Conservation (phyloP, 2,113 vertebrate genomes). For the Aplodontia rufa region DNA sequence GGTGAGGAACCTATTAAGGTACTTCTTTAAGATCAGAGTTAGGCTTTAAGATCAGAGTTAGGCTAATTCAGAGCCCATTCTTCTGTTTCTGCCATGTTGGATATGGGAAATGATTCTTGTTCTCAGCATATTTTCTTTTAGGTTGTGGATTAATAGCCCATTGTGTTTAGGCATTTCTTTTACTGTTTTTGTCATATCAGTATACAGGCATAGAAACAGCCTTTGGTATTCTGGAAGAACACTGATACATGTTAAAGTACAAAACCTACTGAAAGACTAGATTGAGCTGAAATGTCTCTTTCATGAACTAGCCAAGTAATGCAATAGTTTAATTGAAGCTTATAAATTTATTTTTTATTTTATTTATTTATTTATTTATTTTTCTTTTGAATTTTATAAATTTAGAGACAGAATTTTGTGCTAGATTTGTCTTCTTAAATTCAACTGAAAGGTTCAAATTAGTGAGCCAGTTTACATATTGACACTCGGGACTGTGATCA, state of each 20-base stretch:
- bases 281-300: constrained; percentile 1
- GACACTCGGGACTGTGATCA: constrained; percentile 77
- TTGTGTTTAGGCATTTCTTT: constrained; percentile 9
- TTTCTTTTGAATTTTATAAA: no score
- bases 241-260: constrained; percentile 39
- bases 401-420: not conserved
- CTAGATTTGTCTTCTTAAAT: constrained; percentile 13
- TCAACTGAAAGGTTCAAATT: constrained; percentile 46
- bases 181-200: not conserved
- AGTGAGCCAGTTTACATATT: constrained; percentile 63
- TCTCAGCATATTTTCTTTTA: constrained; percentile 11
- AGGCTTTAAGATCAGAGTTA: constrained; percentile 9
- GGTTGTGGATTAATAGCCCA: not conserved
- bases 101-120: constrained; percentile 30
- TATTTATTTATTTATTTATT: no score
- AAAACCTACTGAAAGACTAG: not conserved
- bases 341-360: not conserved
- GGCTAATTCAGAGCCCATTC: not conserved
- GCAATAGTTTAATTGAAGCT: constrained; percentile 23
- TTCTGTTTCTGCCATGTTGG: constrained; percentile 30
- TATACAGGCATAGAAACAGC: not conserved
- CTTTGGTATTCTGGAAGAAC: not conserved
- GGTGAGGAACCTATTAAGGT: not conserved
- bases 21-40: not conserved
- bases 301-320: constrained; percentile 17